phyloP scores from a whole-genome alignment of 2,113 vertebrate species.

The Cavia porcellus region DNA sequence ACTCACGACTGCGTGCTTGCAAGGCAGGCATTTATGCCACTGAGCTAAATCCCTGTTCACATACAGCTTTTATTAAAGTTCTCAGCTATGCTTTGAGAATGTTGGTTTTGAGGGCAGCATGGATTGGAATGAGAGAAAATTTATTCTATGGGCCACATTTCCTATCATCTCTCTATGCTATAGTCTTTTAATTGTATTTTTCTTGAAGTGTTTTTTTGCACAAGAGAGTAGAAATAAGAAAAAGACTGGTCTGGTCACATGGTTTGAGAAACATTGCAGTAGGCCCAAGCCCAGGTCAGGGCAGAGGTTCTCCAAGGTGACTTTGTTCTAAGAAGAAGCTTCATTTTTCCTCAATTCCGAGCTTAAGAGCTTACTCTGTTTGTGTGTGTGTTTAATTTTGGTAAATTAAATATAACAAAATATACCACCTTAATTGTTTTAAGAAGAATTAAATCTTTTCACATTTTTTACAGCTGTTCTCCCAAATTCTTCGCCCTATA shows the following conservation, averaged over 20 bases:
- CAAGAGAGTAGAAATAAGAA: background rate
- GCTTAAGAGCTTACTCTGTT: background rate
- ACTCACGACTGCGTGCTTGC: no score
- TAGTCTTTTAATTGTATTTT: conserved; percentile 47
- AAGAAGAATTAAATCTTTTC: background rate
- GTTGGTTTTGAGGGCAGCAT: background rate
- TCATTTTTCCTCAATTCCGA: background rate
- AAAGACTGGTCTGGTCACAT: background rate
- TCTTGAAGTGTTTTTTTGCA: conserved; percentile 22
- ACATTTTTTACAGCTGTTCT: background rate
- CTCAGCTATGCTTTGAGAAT: background rate
- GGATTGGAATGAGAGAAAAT: background rate
- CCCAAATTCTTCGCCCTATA: background rate
- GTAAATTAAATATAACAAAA: conserved; percentile 5
- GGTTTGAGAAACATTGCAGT: background rate
- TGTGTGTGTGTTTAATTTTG: background rate
- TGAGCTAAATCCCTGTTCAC: background rate
- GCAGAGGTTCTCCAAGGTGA: background rate
- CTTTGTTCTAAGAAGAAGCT: background rate
- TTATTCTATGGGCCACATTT: background rate
- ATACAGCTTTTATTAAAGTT: background rate
- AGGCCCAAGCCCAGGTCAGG: background rate
- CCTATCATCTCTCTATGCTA: background rate
- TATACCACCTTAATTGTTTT: background rate
- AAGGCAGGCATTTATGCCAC: no score